Evolutionary conservation across 2,888 invertebrate genomes (phyloP).

Genomic region (Caenorhabditis angaria): DNA sequence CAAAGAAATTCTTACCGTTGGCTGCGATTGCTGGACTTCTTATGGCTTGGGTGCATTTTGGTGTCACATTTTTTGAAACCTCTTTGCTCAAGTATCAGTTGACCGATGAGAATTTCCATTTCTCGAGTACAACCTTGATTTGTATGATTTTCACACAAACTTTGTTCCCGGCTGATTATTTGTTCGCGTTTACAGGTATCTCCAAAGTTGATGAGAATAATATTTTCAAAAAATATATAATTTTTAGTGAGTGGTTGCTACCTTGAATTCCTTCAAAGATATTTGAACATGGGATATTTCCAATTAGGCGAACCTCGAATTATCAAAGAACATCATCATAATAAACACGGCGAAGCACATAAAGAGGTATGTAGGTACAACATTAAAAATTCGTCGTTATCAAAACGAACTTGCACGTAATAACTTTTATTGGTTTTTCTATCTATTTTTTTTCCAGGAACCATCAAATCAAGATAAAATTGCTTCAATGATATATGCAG

Average conservation of each 20-base stretch:
- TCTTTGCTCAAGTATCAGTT: conserved; percentile 67
- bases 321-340: conserved; percentile 15
- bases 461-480: conserved; percentile 20
- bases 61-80: conserved; percentile 65
- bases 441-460: conserved; percentile 5
- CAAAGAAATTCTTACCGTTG: conserved; percentile 61
- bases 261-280: conserved; percentile 67
- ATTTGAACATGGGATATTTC: conserved; percentile 68
- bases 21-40: conserved; percentile 43
- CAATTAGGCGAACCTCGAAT: conserved; percentile 64
- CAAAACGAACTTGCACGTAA: not conserved
- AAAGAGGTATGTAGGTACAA: conserved; percentile 3
- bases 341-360: conserved; percentile 12
- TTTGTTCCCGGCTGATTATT: conserved; percentile 70
- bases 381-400: not conserved
- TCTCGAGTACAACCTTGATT: conserved; percentile 59
- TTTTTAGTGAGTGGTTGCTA: conserved; percentile 63
- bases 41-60: conserved; percentile 70
- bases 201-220: not conserved
- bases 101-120: conserved; percentile 61
- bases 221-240: not conserved
- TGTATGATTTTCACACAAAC: conserved; percentile 71
- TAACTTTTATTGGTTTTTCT: not conserved
- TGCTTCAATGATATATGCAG: conserved; percentile 37
- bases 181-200: conserved; percentile 64